Conservation (phyloP, 30 jellyfish, hydroid and myxozoan genomes). For the Aurelia coerulea region DNA sequence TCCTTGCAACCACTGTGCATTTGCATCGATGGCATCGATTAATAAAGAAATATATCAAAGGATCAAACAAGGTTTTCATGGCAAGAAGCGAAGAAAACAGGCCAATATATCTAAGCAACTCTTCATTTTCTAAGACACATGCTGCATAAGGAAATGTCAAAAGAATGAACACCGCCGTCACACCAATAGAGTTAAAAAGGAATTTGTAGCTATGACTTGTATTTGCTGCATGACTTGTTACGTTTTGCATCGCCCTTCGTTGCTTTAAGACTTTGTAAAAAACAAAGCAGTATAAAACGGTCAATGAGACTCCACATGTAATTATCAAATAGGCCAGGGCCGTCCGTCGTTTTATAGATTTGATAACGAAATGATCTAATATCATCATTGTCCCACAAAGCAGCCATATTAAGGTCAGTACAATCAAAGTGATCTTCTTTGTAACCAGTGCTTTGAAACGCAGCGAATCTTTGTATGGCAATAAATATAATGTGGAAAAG, state of each 20-base stretch:
- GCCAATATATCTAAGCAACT: background rate
- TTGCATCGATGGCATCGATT: conserved; percentile 1
- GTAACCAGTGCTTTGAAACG: conserved; percentile 5
- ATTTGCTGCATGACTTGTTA: background rate
- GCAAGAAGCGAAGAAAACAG: background rate
- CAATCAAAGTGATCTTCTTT: background rate
- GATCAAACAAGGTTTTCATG: conserved; percentile 2
- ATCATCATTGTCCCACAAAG: background rate
- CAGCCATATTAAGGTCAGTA: background rate
- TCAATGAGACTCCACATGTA: background rate
- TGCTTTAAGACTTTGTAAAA: background rate
- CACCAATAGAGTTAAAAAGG: conserved; percentile 9
- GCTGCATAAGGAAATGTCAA: conserved; percentile 1
- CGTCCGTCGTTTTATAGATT: background rate
- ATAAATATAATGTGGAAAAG: conserved; percentile 1
- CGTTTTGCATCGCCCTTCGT: background rate
- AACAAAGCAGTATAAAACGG: background rate
- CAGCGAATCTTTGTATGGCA: conserved; percentile 5
- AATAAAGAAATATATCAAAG: background rate
- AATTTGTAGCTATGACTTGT: background rate
- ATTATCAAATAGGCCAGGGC: background rate
- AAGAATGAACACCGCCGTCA: background rate
- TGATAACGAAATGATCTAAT: background rate
- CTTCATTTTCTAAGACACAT: background rate
- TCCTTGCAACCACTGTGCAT: too few relatives aligned